Percentiles rank a stretch among this genome's conserved stretches.
Conservation (phyloP, 2,797 vertebrate genomes). For the Decapterus maruadsi region DNA sequence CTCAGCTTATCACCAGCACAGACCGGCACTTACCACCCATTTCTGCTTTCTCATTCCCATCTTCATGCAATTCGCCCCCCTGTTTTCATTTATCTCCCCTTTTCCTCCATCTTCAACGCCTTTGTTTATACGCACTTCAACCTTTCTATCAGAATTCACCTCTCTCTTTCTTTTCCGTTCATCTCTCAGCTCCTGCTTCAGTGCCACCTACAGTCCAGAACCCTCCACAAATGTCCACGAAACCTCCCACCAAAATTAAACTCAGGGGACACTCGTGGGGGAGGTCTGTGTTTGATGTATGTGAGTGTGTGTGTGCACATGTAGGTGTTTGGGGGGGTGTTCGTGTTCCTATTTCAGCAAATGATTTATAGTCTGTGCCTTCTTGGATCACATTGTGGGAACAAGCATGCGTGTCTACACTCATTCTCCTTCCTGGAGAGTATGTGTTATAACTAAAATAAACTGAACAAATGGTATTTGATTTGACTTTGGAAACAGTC, state of each 20-base stretch:
- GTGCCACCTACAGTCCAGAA: conserved; percentile 61
- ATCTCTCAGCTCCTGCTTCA: conserved; percentile 20
- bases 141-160: background rate
- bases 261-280: conserved; percentile 58
- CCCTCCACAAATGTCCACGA: conserved; percentile 51
- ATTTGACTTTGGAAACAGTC: background rate
- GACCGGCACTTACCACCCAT: conserved; percentile 14
- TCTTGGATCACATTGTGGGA: conserved; percentile 30
- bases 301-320: conserved; percentile 8
- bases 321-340: conserved; percentile 55
- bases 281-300: conserved; percentile 53
- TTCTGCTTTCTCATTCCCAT: background rate
- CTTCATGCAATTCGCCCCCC: conserved; percentile 7
- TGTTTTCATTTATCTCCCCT: background rate
- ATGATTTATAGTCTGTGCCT: conserved; percentile 56
- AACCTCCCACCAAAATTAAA: conserved; percentile 66
- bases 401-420: conserved; percentile 10
- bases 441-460: conserved; percentile 16
- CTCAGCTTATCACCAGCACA: conserved; percentile 1
- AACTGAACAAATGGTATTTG: background rate
- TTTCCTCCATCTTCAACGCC: background rate
- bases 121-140: conserved; percentile 4
- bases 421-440: conserved; percentile 4
- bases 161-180: conserved; percentile 22
- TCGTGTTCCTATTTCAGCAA: conserved; percentile 59